These are phyloP conservation scores for Silurus meridionalis DNA, from an alignment of 2,113 vertebrate species.

Conservation along the genomic window DNA sequence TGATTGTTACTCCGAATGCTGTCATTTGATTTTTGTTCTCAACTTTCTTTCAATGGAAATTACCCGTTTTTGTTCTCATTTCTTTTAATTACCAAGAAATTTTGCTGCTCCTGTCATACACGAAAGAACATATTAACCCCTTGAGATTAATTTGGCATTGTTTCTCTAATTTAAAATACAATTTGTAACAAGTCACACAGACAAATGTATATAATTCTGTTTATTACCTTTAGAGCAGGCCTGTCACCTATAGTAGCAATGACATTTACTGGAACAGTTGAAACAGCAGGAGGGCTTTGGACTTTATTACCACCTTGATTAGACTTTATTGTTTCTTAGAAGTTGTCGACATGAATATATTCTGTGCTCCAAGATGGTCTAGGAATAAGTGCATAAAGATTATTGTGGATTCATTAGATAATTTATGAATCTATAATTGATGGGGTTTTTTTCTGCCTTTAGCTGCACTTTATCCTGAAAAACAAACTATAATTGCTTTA, in stretches of 20 bases:
- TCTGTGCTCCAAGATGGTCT: background rate
- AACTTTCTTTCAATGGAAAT: conserved; percentile 49
- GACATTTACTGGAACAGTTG: background rate
- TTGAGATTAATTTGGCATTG: conserved; percentile 26
- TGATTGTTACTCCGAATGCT: conserved; percentile 67
- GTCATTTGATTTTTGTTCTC: conserved; percentile 69
- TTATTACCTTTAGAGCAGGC: conserved; percentile 26
- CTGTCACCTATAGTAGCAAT: background rate
- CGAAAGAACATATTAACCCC: conserved; percentile 37
- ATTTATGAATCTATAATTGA: background rate
- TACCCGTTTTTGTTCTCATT: conserved; percentile 43
- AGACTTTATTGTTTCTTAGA: conserved; percentile 9
- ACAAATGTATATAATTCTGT: conserved; percentile 35
- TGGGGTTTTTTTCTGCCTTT: background rate
- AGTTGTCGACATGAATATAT: background rate
- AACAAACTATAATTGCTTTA: background rate
- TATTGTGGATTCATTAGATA: background rate
- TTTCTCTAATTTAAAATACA: conserved; percentile 28
- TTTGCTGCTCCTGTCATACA: conserved; percentile 29
- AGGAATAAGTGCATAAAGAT: background rate
- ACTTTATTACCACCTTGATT: conserved; percentile 23
- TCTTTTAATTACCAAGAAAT: conserved; percentile 59
- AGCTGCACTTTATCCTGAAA: background rate
- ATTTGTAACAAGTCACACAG: conserved; percentile 13
- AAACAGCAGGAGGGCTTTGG: background rate